phyloP scores from a whole-genome alignment of 2,113 vertebrate species.

The Cariama cristata region DNA sequence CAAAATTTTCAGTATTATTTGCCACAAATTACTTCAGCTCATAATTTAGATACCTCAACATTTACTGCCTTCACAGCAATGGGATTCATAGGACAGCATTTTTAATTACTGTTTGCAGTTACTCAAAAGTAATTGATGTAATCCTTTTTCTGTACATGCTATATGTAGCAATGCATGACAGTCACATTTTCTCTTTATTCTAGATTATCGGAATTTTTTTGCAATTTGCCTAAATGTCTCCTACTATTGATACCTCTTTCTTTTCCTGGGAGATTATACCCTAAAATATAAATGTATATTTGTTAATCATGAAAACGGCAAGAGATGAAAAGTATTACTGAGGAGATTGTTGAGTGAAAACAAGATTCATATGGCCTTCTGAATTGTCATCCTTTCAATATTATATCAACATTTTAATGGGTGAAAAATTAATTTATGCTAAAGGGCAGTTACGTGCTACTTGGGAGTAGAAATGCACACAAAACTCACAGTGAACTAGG shows the following conservation, averaged over 20 bases:
- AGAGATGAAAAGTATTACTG: neutral
- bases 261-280: neutral
- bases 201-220: neutral
- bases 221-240: neutral
- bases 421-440: neutral
- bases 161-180: neutral
- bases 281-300: neutral
- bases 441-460: neutral
- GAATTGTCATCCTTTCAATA: neutral
- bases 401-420: neutral
- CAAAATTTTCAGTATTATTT: neutral
- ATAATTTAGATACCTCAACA: neutral
- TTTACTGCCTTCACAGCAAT: neutral
- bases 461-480: neutral
- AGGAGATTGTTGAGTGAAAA: neutral
- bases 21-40: neutral
- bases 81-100: neutral
- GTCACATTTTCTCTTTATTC: neutral
- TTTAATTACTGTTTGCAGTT: neutral
- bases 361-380: neutral
- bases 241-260: neutral
- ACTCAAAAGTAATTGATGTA: neutral
- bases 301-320: neutral
- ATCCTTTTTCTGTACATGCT: neutral
- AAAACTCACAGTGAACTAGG: neutral